These are phyloP conservation scores for Pseudorhiza aurosa DNA, from an alignment of 30 jellyfish, hydroid and myxozoan genomes.

Conservation along the genomic window DNA sequence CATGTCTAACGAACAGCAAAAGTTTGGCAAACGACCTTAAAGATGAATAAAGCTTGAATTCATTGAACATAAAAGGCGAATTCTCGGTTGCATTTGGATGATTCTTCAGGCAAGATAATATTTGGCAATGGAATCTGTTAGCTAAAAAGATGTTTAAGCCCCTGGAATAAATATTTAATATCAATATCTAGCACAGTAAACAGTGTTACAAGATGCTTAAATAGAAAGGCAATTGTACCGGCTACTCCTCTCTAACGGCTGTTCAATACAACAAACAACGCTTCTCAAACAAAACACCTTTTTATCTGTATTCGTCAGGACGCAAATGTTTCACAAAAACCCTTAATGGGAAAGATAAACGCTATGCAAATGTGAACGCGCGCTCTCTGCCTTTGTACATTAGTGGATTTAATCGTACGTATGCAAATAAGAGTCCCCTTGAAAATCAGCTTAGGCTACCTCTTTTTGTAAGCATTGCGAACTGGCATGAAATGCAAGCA, in stretches of 20 bases:
- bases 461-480: no score
- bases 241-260: slow-evolving; percentile 28
- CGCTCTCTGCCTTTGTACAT: no score
- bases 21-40: no score
- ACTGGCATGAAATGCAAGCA: no score
- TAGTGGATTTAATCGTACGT: no score
- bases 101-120: slow-evolving; percentile 7
- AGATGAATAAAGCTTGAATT: no score
- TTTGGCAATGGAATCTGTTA: slow-evolving; percentile 4
- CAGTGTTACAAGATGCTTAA: slow-evolving; percentile 25
- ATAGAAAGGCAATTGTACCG: slow-evolving; percentile 19
- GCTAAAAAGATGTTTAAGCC: slow-evolving; percentile 11
- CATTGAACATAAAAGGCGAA: background rate
- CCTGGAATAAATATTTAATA: slow-evolving; percentile 4
- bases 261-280: background rate
- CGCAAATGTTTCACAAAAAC: no score
- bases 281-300: background rate
- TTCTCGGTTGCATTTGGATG: background rate
- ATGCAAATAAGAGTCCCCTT: no score
- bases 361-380: no score
- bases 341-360: no score
- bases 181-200: slow-evolving; percentile 26
- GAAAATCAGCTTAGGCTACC: no score
- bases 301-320: background rate
- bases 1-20: no score